Base-by-base conservation (phyloP, 2,113 vertebrate genomes). In the Cebidichthys violaceus region DNA sequence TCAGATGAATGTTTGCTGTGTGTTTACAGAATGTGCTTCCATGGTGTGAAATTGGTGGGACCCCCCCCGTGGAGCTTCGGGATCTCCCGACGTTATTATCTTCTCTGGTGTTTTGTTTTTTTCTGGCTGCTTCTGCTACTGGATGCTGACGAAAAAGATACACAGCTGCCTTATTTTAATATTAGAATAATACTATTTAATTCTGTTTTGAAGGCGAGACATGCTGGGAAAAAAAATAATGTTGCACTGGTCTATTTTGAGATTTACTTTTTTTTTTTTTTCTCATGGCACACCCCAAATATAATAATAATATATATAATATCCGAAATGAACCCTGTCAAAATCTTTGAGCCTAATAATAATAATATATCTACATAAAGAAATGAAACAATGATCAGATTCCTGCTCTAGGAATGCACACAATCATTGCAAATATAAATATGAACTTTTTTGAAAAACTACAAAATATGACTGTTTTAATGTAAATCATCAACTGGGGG, bases 1-100 rank as follows among this genome's bases (percentile, higher is more conserved):
- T 72, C 69, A 43, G 61, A 57, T 73, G 37, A 66, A 35, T n/a
- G 27, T 65, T 57, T 66, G 67, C n/a, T 70, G 37, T 73, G 39
- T 70, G 73, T 74, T 77, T 68, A 73, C 52, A 39, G 52, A 72
- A 71, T 31, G 65, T 77, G 57, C 15, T 29, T 50, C 20, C 22
- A 47, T 41, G 50, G 31, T 37, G 18, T 37, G 24, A 76, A 75
- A 33, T 24, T 47, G 31, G 73, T 3, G 0, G 27, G 59, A 47
- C 22, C 41, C 22, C 41, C 22, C 43, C 43, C 6, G 24, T 35
- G 10, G 27, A 66, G 52, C 33, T 35, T 11, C 3, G 14, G 59
- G 22, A 66, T 64, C n/a, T 47, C 67, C 54, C 60, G 33, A 14
- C 6, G 18, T 59, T 0, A 1, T 22, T n/a, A 35, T 68, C 33